Conservation (phyloP, 2,888 invertebrate genomes). For the Aphodius sticticus region DNA sequence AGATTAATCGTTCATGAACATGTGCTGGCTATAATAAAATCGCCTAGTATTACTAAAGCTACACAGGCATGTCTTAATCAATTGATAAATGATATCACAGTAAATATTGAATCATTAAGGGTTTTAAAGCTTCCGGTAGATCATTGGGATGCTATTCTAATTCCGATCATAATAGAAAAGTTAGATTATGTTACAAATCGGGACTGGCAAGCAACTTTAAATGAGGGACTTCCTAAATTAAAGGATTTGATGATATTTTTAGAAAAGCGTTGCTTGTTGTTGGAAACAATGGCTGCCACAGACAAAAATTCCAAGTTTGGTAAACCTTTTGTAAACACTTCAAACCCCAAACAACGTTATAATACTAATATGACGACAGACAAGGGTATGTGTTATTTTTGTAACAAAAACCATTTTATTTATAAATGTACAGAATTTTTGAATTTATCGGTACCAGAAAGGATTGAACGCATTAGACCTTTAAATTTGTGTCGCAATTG, state of each 20-base stretch:
- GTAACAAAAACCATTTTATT: slow-evolving; percentile 7
- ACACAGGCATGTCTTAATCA: slow-evolving; percentile 13
- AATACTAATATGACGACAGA: neutral
- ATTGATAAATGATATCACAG: slow-evolving; percentile 8
- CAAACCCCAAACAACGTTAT: neutral
- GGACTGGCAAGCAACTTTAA: slow-evolving; percentile 26
- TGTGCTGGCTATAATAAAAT: neutral
- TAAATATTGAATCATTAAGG: slow-evolving; percentile 15
- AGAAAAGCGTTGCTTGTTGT: neutral
- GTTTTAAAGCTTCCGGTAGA: slow-evolving; percentile 14
- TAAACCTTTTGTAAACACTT: neutral
- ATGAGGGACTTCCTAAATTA: neutral
- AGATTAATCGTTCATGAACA: slow-evolving; percentile 5
- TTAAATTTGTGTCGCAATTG: slow-evolving; percentile 17
- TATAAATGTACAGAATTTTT: slow-evolving; percentile 15
- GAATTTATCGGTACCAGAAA: neutral
- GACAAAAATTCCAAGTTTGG: neutral
- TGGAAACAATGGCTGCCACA: neutral
- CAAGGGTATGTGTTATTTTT: neutral
- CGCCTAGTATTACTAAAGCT: slow-evolving; percentile 6
- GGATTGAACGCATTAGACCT: neutral
- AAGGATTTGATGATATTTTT: slow-evolving; percentile 8
- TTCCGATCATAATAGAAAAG: slow-evolving; percentile 11
- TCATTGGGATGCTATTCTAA: slow-evolving; percentile 22
- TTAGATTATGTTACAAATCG: slow-evolving; percentile 18